Percentiles rank a stretch among this genome's conserved stretches.
phyloP scores from a whole-genome alignment of 2,113 vertebrate genomes.

The Scomber scombrus region DNA sequence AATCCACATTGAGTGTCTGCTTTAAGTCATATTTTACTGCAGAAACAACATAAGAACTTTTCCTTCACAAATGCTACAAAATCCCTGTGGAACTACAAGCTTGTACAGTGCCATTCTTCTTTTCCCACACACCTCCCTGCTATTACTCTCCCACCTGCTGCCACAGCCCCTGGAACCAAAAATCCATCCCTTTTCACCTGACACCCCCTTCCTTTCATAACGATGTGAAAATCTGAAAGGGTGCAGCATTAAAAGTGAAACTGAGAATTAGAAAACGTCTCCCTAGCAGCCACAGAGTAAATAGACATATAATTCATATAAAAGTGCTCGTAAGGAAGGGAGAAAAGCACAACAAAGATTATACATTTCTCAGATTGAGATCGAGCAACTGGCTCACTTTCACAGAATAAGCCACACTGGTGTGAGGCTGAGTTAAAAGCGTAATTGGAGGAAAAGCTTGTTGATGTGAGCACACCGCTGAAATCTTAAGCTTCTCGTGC shows the following conservation, averaged over 20 bases:
- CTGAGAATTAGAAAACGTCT: conserved; percentile 37
- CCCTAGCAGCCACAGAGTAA: conserved; percentile 52
- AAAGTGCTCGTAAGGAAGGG: conserved; percentile 45
- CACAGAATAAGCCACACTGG: conserved; percentile 42
- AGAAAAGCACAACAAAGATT: conserved; percentile 52
- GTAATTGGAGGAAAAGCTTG: conserved; percentile 57
- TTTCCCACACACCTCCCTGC: conserved; percentile 34
- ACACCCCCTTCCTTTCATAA: conserved; percentile 27
- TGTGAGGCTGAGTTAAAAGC: conserved; percentile 39
- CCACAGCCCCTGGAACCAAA: conserved; percentile 25
- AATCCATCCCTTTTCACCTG: conserved; percentile 30
- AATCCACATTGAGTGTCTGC: background rate
- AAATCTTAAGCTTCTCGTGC: conserved; percentile 49
- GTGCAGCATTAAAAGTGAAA: conserved; percentile 42
- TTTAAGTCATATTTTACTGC: conserved; percentile 36
- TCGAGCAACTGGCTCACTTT: conserved; percentile 52
- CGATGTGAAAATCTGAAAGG: conserved; percentile 9
- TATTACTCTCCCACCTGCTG: conserved; percentile 51
- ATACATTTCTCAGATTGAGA: conserved; percentile 56
- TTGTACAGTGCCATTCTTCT: conserved; percentile 17
- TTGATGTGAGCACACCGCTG: conserved; percentile 4
- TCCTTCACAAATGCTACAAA: conserved; percentile 28
- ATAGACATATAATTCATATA: conserved; percentile 72
- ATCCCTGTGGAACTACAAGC: conserved; percentile 32
- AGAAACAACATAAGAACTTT: conserved; percentile 15